These are phyloP conservation scores for Antidorcas marsupialis DNA, from an alignment of 2,113 vertebrate species.

Conservation along the genomic window DNA sequence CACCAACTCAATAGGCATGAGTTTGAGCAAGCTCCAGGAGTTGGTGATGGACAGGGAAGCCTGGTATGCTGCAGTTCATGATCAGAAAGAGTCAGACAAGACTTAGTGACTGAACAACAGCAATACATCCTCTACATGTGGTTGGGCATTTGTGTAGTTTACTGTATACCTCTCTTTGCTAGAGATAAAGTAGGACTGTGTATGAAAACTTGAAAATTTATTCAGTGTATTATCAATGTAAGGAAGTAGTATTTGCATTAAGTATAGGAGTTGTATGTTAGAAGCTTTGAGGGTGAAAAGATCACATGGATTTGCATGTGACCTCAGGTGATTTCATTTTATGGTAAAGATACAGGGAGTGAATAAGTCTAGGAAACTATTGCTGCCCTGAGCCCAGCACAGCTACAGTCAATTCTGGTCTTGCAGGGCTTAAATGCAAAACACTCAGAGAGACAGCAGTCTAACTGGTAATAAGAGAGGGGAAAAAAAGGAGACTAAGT, in stretches of 20 bases:
- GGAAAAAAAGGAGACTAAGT: neutral
- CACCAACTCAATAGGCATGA: neutral
- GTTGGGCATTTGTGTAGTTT: neutral
- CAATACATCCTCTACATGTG: neutral
- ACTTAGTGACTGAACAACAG: neutral
- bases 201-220: neutral
- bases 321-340: neutral
- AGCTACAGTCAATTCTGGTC: neutral
- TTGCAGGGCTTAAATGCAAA: neutral
- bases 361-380: neutral
- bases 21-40: neutral
- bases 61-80: neutral
- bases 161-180: neutral
- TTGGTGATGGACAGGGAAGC: neutral
- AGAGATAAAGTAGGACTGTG: neutral
- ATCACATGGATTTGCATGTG: neutral
- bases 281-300: neutral
- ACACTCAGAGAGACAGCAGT: neutral
- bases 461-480: neutral
- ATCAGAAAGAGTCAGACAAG: neutral
- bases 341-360: neutral
- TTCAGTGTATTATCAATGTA: neutral
- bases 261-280: neutral
- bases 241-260: neutral
- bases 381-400: neutral